A percentile compares a stretch with the other conserved stretches of the same genome.
Evolutionary conservation across 2,888 invertebrate genomes (phyloP).

Genomic region (Oscheius sp.): DNA sequence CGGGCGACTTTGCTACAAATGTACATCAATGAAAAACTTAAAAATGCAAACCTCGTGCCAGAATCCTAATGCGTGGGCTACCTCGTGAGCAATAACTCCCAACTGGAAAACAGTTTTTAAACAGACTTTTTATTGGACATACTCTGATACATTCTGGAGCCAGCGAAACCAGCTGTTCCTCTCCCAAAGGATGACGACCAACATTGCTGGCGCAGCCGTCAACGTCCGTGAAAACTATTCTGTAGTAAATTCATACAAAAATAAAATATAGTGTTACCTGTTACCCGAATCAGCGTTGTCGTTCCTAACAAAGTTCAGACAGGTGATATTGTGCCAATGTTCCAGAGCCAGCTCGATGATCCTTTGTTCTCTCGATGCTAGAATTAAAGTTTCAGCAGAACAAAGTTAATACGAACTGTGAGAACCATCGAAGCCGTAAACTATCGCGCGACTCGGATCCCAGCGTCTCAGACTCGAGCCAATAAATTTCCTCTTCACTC

Average conservation of each 20-base stretch:
- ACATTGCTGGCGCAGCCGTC: slow-evolving; percentile 70
- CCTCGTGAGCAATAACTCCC: slow-evolving; percentile 74
- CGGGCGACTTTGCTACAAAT: slow-evolving; percentile 63
- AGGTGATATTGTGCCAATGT: slow-evolving; percentile 74
- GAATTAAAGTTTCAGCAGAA: slow-evolving; percentile 28
- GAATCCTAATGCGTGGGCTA: slow-evolving; percentile 74
- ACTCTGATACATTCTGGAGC: slow-evolving; percentile 73
- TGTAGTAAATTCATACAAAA: slow-evolving; percentile 34
- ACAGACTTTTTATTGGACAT: slow-evolving; percentile 2
- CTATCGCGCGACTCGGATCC: slow-evolving; percentile 68
- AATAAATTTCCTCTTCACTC: slow-evolving; percentile 70
- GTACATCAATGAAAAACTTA: too few species aligned
- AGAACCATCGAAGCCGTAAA: slow-evolving; percentile 73
- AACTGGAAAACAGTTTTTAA: slow-evolving; percentile 55
- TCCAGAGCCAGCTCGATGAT: slow-evolving; percentile 73
- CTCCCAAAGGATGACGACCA: slow-evolving; percentile 73
- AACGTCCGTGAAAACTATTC: slow-evolving; percentile 74
- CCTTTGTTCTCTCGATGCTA: slow-evolving; percentile 70
- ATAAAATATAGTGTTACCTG: slow-evolving; percentile 30
- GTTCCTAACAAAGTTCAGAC: slow-evolving; percentile 69
- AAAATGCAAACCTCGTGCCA: slow-evolving; percentile 67
- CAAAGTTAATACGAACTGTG: slow-evolving; percentile 57
- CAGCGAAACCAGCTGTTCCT: slow-evolving; percentile 73
- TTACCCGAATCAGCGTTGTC: slow-evolving; percentile 46
- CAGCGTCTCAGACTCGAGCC: slow-evolving; percentile 70